Base-by-base conservation (phyloP, 2,888 invertebrate genomes). In the Selenia dentaria region DNA sequence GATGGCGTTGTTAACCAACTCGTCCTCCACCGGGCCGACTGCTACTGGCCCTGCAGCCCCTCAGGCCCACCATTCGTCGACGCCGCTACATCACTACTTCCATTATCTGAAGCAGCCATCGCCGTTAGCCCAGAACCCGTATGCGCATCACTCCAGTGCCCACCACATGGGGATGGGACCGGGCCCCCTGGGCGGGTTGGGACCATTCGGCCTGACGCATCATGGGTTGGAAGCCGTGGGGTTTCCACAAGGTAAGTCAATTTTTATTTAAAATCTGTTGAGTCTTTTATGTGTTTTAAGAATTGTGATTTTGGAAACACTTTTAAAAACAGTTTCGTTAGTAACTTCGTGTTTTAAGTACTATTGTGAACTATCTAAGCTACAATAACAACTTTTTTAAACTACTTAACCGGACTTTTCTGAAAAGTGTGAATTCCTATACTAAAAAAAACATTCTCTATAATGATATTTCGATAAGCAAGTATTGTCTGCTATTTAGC, bases 91-190 rank as follows among this genome's bases (percentile, higher is more conserved):
- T 43, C 91, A 92, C 62, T 92, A 91, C 67, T 92, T 92, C 70
- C 92, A 92, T 44, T 92, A 92, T 58, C 76, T 92, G 67, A 92
- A 92, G 73, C 92, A 91, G 64, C 92, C 92, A 28, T 87, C 87
- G 48, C 91, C 91, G 32, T 64, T 91, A 14, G 79, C 90, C 1
- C 90, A 86, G 72, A 91, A 84, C 56, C 91, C 86, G 0, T 91
- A 85, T 63, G 91, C 82, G 29, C 91, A 84, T 52, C 89, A 84
- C 53, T 79, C 87, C 16, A 79, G 89, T 59, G 83, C 91, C 4
- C 85, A 92, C 57, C 87, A 92, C 61, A 91, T 82, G 92, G 92
- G 80, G 56, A 93, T 87, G 92, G 92, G 85, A 35, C 92, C 80
- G 29, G 92, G 77, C 65, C 74, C 92, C 48, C 51, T 92, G 63